Base-by-base conservation (phyloP, 2,888 invertebrate genomes). In the Macaria notata region DNA sequence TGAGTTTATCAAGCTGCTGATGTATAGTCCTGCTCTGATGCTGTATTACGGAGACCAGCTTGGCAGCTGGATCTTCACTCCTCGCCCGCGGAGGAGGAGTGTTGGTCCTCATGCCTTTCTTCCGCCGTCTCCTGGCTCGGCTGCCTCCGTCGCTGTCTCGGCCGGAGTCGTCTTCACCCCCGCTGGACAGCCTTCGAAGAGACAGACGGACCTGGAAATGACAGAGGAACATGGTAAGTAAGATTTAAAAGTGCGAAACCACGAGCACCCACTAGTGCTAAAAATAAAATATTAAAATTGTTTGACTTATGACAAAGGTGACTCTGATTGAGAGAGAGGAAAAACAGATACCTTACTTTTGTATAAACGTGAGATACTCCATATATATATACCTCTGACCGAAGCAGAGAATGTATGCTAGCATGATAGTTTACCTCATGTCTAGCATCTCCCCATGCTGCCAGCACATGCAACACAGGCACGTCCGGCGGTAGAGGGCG, bases 381-480 rank as follows among this genome's bases (percentile, higher is more conserved):
- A 19, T 19, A 19, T 19, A 19, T 19, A 19, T 19, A 19, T 19
- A 19, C 19, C 19, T 19, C 19, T 19, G 19, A 19, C 19, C 19
- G 19, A 19, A 19, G 19, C 19, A 19, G 19, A 19, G 1, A 19
- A 19, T 19, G 19, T 19, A 19, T 19, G 19, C 19, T 19, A 19
- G 19, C 7, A 36, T 6, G 7, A 7, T 36, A 36, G 33, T 36
- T 51, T 30, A 89, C 91, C 86, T 91, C 91, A 53, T 91, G 91
- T 55, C 90, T 77, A 0, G 91, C 91, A 46, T 91, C 90, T 29
- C 96, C 96, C 96, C 96, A 97, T 31, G 96, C 95, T 61, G 94
- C 94, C 92, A 96, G 93, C 50, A 97, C 95, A 73, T 96, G 95
- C 56, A 96, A 86, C 62, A 96, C 95, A 56, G 94, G 93, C 49